Conservation (phyloP, 53 echinoderm and acorn worm species). For the Patiria pectinifera region DNA sequence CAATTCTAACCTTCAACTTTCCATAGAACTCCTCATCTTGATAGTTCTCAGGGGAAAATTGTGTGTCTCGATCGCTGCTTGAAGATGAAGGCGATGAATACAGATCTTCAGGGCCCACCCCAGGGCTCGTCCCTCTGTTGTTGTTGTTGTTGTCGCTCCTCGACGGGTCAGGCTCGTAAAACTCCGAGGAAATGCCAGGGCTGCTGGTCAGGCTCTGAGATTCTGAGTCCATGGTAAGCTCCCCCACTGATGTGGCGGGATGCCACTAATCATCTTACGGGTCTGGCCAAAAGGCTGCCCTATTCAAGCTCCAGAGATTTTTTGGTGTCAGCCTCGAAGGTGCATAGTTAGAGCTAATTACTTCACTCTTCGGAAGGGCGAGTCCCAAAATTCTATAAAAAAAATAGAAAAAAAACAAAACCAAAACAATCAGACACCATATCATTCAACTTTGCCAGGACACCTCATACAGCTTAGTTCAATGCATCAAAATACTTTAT, state of each 20-base stretch:
- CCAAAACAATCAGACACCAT: too few relatives aligned
- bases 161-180: conserved; percentile 8
- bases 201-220: background rate
- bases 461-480: too few relatives aligned
- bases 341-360: background rate
- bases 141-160: conserved; percentile 57
- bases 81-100: conserved; percentile 32
- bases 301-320: background rate
- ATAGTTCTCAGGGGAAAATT: conserved; percentile 38
- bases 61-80: conserved; percentile 48
- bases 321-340: background rate
- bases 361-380: too few relatives aligned
- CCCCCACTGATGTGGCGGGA: background rate
- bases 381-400: too few relatives aligned
- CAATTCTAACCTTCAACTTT: conserved; percentile 43
- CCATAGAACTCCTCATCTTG: conserved; percentile 60
- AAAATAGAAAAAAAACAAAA: too few relatives aligned
- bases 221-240: conserved; percentile 36
- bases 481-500: too few relatives aligned
- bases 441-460: too few relatives aligned
- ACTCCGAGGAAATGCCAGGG: background rate
- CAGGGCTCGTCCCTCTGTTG: conserved; percentile 10
- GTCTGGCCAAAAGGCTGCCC: background rate
- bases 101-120: background rate
- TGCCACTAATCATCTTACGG: conserved; percentile 15